These are phyloP conservation scores for Mimas tiliae DNA, from an alignment of 2,888 invertebrate species.

Conservation along the genomic window DNA sequence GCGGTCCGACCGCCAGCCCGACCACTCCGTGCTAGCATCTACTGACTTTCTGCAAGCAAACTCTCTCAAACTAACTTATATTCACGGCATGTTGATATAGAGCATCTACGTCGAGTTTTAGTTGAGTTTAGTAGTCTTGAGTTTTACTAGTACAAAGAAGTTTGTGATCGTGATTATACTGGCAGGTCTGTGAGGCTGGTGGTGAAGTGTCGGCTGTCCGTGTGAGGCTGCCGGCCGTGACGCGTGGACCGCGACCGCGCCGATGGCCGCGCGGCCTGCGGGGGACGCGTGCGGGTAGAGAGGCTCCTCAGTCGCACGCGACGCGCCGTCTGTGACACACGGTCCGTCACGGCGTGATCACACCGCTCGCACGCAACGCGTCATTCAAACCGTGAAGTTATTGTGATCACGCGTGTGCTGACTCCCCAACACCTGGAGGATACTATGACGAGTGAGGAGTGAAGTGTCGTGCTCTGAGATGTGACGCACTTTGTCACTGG, in stretches of 20 bases:
- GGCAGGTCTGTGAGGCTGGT: background rate
- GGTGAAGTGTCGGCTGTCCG: background rate
- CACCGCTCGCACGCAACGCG: background rate
- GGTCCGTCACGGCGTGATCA: background rate
- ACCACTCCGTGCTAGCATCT: background rate
- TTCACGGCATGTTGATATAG: too few relatives aligned
- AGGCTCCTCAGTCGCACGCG: conserved; percentile 18
- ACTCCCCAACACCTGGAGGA: background rate
- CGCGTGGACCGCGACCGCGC: conserved; percentile 16
- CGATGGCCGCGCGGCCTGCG: conserved; percentile 35
- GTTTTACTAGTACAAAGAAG: background rate
- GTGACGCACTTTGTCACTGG: background rate
- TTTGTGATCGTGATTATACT: background rate
- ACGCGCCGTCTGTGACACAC: background rate
- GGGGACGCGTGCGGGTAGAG: conserved; percentile 27
- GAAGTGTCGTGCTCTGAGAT: background rate
- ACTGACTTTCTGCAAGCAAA: background rate
- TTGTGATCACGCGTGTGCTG: background rate
- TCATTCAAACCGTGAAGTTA: background rate
- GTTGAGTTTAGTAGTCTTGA: too few relatives aligned
- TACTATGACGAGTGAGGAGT: background rate
- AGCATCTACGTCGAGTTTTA: too few relatives aligned
- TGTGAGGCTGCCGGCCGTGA: background rate
- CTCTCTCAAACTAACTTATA: background rate
- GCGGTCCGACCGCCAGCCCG: background rate